phyloP scores from a whole-genome alignment of 2,888 invertebrate species.

The Lasioglossum pauxillum region DNA sequence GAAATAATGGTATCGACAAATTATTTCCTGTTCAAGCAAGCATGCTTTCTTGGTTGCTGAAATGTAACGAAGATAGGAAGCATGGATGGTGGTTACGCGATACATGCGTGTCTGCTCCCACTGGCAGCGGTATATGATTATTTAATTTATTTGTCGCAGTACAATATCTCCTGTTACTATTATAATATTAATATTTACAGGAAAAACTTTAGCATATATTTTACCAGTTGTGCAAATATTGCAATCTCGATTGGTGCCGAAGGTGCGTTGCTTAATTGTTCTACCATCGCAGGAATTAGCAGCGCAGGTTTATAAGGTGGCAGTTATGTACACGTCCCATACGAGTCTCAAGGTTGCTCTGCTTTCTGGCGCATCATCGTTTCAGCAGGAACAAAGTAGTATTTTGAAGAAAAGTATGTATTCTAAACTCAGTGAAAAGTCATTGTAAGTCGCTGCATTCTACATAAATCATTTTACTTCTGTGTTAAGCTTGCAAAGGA shows the following conservation, averaged over 20 bases:
- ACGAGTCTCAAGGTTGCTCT: conserved; percentile 90
- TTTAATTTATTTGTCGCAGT: not conserved
- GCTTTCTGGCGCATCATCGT: conserved; percentile 88
- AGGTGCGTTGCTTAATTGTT: conserved; percentile 94
- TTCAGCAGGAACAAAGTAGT: conserved; percentile 89
- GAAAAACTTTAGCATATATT: conserved; percentile 96
- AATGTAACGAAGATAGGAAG: conserved; percentile 87
- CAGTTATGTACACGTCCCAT: conserved; percentile 89
- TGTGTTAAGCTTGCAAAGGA: conserved; percentile 63
- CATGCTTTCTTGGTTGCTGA: conserved; percentile 91
- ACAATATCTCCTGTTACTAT: not conserved
- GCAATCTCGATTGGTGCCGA: conserved; percentile 87
- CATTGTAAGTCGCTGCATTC: not conserved
- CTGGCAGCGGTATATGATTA: conserved; percentile 92
- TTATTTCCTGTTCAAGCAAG: conserved; percentile 94
- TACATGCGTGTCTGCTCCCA: conserved; percentile 98
- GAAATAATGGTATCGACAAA: conserved; percentile 89
- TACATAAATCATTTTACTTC: conserved; percentile 43
- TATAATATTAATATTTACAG: conserved; percentile 57
- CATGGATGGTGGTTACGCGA: conserved; percentile 91
- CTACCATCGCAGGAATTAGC: conserved; percentile 97
- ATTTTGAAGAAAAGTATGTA: conserved; percentile 84
- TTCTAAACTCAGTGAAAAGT: not conserved
- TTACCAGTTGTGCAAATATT: conserved; percentile 93
- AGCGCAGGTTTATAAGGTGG: conserved; percentile 93